Conservation (phyloP, 1,140 invertebrate genomes). For the Drosophila subobscura region DNA sequence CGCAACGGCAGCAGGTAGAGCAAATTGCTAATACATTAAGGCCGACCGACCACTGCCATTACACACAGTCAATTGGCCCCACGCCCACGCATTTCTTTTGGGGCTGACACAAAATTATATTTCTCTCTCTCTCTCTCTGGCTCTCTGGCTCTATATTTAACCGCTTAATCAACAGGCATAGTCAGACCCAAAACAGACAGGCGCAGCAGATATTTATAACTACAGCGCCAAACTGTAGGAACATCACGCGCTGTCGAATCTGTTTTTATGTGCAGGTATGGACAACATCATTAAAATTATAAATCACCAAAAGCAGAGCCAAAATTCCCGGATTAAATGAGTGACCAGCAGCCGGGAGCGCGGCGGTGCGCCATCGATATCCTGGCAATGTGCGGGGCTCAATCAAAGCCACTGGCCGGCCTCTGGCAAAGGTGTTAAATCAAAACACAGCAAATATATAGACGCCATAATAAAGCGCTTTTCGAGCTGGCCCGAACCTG, state of each 20-base stretch:
- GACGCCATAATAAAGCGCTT: constrained; percentile 68
- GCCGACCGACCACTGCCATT: constrained; percentile 36
- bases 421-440: constrained; percentile 60
- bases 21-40: constrained; percentile 53
- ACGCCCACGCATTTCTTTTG: constrained; percentile 2
- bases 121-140: too few relatives aligned
- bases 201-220: constrained; percentile 18
- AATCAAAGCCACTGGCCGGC: constrained; percentile 32
- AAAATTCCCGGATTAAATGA: constrained; percentile 16
- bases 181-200: constrained; percentile 10
- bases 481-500: constrained; percentile 3
- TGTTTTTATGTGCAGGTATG: constrained; percentile 33
- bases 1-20: constrained; percentile 31
- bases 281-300: constrained; percentile 62
- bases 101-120: too few relatives aligned
- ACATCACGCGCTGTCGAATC: constrained; percentile 44
- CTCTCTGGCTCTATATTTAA: background rate
- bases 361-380: background rate
- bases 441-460: constrained; percentile 61
- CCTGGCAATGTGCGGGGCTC: constrained; percentile 3
- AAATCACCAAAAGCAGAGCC: constrained; percentile 53
- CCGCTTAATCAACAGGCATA: constrained; percentile 48
- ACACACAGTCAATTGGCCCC: constrained; percentile 7
- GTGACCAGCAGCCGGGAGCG: background rate
- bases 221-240: too few relatives aligned